Evolutionary conservation across 1,140 invertebrate genomes (phyloP).

Genomic region (Pomacea maculata): DNA sequence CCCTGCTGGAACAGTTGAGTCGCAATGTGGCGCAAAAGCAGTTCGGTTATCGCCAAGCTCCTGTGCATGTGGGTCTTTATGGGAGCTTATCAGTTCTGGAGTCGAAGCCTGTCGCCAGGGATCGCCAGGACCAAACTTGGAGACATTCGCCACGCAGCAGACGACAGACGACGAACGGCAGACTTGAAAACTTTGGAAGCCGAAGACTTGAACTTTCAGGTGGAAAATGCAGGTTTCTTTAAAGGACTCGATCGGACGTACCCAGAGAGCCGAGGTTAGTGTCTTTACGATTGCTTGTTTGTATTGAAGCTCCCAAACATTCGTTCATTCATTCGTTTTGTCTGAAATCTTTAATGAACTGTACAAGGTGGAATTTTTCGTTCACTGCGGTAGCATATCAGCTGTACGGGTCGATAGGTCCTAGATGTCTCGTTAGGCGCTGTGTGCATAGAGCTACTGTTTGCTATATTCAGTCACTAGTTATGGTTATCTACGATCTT

Average conservation of each 20-base stretch:
- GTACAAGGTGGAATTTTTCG: not conserved
- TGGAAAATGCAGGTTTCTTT: not conserved
- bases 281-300: not conserved
- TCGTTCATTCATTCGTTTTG: not conserved
- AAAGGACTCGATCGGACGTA: not conserved
- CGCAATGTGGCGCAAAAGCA: conserved; percentile 1
- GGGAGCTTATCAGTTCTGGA: conserved; percentile 8
- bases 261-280: not conserved
- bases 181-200: conserved; percentile 2
- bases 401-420: too few species aligned
- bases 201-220: not conserved
- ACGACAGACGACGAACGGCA: not conserved
- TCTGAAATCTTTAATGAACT: not conserved
- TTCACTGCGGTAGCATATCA: not conserved
- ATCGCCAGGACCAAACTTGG: not conserved
- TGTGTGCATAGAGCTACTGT: not conserved
- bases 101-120: not conserved
- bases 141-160: not conserved
- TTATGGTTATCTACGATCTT: not conserved
- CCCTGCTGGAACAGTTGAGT: not conserved
- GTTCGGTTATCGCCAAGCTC: not conserved
- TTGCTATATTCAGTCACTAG: not conserved
- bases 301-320: too few species aligned
- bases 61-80: conserved; percentile 1
- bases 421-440: too few species aligned